Evolutionary conservation across 2,888 invertebrate genomes (phyloP).

Genomic region (Amblyteles armatorius): DNA sequence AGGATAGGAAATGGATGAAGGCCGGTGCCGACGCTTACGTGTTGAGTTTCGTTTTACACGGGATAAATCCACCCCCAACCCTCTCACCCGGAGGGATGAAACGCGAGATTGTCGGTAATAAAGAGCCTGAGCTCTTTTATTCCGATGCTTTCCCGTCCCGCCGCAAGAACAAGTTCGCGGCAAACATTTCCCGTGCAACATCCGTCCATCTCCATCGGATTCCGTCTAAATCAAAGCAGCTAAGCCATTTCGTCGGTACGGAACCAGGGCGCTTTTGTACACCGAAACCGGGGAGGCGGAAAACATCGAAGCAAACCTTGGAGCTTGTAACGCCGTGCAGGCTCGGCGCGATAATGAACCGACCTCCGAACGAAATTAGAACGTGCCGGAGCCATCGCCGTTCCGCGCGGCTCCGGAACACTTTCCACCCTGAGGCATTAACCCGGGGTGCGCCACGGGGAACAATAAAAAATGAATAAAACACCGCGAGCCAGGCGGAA

Average conservation of each 20-base stretch:
- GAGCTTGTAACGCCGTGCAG: background rate
- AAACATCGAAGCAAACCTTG: constrained; percentile 5
- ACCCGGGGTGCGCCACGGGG: background rate
- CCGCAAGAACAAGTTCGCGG: constrained; percentile 17
- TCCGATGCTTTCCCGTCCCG: constrained; percentile 2
- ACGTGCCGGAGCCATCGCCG: background rate
- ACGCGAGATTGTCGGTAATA: constrained; percentile 36
- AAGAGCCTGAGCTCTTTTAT: constrained; percentile 2
- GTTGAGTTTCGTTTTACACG: constrained; percentile 24
- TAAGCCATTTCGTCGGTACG: constrained; percentile 4
- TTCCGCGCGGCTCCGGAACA: constrained; percentile 1
- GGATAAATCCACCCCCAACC: background rate
- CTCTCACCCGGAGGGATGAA: background rate
- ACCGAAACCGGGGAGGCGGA: background rate
- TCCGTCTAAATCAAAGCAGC: background rate
- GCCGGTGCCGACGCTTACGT: background rate
- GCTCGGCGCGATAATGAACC: constrained; percentile 23
- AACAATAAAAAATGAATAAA: constrained; percentile 44
- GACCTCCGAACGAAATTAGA: constrained; percentile 21
- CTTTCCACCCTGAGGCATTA: background rate
- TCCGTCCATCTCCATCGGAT: background rate
- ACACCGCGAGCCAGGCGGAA: constrained; percentile 5
- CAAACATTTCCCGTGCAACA: constrained; percentile 1
- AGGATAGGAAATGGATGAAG: constrained; percentile 4
- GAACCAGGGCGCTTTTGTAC: constrained; percentile 5